Base-by-base conservation (phyloP, 1,140 invertebrate genomes). In the Atta cephalotes region DNA sequence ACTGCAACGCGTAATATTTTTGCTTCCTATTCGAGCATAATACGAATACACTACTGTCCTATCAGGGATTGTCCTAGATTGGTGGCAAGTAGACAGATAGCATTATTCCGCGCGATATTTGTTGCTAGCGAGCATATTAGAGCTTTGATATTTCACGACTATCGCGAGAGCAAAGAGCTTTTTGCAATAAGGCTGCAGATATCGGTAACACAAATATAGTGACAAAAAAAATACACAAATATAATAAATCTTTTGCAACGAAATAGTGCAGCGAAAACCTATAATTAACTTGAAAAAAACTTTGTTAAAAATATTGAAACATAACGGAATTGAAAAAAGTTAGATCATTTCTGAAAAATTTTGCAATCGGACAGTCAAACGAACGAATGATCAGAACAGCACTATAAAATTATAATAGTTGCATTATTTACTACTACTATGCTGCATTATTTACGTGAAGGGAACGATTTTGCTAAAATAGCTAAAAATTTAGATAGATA, bases 1-100 rank as follows among this genome's bases (percentile, higher is more conserved):
- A 72, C 35, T 31, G 21, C 25, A 71, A 21, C 25, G 70, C 18
- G 18, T 16, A 28, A 81, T 53, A 81, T 35, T 81, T 71, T 71
- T 28, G 3, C 39, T 51, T 16, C 16, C 31, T 56, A n/a, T 28
- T 49, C 31, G 31, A 70, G 9, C 45, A 14, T 35, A 12, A 31
- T 35, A 12, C 49, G 18, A 49, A n/a, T 49, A 49, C 18, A 31
- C 2, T 4, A 14, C 31, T 21, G 25, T 58, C 10, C 14, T 66
- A 45, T 77, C 56, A 28, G 56, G 21, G 45, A 66, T 66, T 65
- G 25, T 7, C 16, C 35, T 9, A 14, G 25, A 78, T 66, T 51
- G 18, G 25, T 12, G 10, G 4, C 18, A 39, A 71, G 31, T 56
- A 16, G 25, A 49, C 76, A 45, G 76, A 65, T 31, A 65, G 25